Evolutionary conservation across 2,113 vertebrate genomes (phyloP), one percentile per base, ranked within the genome.

Genomic region (Machaerirhynchus nigripectus): DNA sequence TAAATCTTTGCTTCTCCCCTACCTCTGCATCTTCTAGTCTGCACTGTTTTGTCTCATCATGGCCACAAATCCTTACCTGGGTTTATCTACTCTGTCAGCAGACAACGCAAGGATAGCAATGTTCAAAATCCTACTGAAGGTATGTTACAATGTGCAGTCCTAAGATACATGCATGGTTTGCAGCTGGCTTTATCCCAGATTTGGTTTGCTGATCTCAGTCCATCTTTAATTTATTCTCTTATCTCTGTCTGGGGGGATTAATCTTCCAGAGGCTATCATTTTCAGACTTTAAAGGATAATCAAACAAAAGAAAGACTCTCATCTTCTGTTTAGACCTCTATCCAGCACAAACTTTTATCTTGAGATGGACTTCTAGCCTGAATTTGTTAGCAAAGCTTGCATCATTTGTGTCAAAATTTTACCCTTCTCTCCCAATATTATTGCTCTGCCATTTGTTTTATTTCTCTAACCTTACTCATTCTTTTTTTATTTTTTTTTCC

Each of bases 1-100:
- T 3, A 57, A 59, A 11, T 57, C 13, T 1, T 50, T 1, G 1
- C 6, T 9, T 6, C 9, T 69, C 4, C 8, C 9, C 6, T 6
- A 1, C 2, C 17, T 49, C 46, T 70, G 9, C 8, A 37, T 31
- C 52, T 71, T 63, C 18, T 57, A 22, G 4, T 57, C 19, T 46
- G 3, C 19, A 11, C 2, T 71, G 10, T 40, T 79, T 47, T 68
- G 5, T 50, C 24, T 71, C 60, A 57, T 4, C 2, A 7, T n/a
- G 20, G 4, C 40, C 31, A 46, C 2, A 53, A 22, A 30, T 42
- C 35, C 10, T 63, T 49, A 30, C 13, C 8, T 63, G 20, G 39
- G 31, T 10, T 49, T 86, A 64, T 1, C 8, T 40, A 8, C 3
- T 50, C 15, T 46, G 7, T 64, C 42, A 80, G 42, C 24, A 63